Percentiles rank a stretch among this genome's conserved stretches.
These are phyloP conservation scores for Tragelaphus scriptus DNA, from an alignment of 2,113 vertebrate species.

Conservation along the genomic window DNA sequence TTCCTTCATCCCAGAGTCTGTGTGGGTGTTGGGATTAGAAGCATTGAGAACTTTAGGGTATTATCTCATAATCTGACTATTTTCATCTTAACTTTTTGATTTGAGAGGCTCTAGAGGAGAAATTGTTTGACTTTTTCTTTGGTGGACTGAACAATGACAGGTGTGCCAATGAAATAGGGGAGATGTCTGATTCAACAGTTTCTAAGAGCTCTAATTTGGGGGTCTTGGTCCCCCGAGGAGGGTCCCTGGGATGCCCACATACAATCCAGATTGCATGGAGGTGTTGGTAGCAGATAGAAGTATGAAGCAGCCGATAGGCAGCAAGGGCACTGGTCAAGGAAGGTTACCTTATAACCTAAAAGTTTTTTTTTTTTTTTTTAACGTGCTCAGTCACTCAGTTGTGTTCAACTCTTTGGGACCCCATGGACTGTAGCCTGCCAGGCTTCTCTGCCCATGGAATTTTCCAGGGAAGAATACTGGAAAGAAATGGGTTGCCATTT, in stretches of 20 bases:
- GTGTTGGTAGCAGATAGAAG: background rate
- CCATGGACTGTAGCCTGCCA: background rate
- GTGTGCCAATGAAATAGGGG: background rate
- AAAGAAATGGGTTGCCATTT: background rate
- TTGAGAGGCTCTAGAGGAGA: background rate
- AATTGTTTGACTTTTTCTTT: background rate
- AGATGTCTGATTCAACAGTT: background rate
- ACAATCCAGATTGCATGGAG: background rate
- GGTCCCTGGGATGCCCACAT: background rate
- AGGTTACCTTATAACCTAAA: background rate
- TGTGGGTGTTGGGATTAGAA: background rate
- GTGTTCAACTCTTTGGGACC: background rate
- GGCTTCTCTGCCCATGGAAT: background rate
- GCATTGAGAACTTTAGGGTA: background rate
- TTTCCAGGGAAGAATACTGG: background rate
- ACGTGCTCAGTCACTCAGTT: background rate
- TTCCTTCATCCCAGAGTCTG: background rate
- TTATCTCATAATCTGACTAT: background rate
- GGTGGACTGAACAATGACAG: background rate
- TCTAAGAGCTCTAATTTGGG: background rate
- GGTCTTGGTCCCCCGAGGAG: background rate
- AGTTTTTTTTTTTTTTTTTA: background rate
- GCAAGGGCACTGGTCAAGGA: background rate
- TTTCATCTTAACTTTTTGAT: background rate
- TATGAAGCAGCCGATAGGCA: background rate